phyloP scores from a whole-genome alignment of 2,888 invertebrate genomes.

The Physocephala rufipes region DNA sequence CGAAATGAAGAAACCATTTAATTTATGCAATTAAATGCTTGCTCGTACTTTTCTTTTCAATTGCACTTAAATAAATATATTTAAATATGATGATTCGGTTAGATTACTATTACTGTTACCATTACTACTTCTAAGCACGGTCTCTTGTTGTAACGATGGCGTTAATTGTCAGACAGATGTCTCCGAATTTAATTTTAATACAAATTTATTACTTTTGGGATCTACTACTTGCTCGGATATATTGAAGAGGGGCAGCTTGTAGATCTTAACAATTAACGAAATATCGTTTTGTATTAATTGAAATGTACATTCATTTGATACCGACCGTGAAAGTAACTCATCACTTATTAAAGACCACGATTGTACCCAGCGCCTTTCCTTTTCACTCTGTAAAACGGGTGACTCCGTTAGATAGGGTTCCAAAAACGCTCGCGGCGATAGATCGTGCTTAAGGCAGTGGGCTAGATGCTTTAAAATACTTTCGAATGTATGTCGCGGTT shows the following conservation, averaged over 20 bases:
- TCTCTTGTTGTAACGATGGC: constrained; percentile 40
- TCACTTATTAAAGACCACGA: constrained; percentile 97
- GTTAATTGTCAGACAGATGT: constrained; percentile 86
- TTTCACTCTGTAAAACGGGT: constrained; percentile 86
- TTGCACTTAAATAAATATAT: constrained; percentile 58
- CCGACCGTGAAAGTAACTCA: constrained; percentile 85
- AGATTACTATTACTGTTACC: constrained; percentile 54
- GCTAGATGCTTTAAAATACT: constrained; percentile 90
- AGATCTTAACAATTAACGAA: constrained; percentile 86
- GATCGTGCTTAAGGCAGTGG: constrained; percentile 90
- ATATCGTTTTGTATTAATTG: constrained; percentile 93
- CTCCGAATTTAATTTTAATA: constrained; percentile 92
- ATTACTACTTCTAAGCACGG: constrained; percentile 26
- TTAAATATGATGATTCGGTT: constrained; percentile 63
- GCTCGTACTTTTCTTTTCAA: background rate
- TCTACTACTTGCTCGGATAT: constrained; percentile 96
- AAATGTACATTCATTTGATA: constrained; percentile 85
- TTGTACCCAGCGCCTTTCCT: constrained; percentile 83
- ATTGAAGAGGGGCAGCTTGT: constrained; percentile 91
- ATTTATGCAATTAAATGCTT: constrained; percentile 5
- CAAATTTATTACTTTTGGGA: constrained; percentile 95
- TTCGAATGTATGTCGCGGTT: constrained; percentile 94
- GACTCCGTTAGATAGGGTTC: constrained; percentile 90
- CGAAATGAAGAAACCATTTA: background rate
- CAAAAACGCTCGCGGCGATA: constrained; percentile 93